Evolutionary conservation across 2,888 invertebrate species (phyloP).

Genomic region (Arenicola marina): DNA sequence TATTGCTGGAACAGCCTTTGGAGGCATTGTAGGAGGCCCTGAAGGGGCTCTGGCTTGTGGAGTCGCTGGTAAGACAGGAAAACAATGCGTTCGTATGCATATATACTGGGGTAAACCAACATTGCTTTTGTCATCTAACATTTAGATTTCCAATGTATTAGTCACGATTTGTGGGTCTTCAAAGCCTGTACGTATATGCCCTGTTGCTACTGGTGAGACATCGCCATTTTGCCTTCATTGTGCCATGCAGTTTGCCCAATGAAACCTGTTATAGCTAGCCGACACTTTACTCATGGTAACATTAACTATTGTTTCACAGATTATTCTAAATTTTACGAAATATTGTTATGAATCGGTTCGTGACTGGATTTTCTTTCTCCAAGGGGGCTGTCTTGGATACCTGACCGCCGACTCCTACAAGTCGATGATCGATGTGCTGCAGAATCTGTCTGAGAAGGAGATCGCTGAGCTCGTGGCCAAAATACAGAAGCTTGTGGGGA

Average conservation of each 20-base stretch:
- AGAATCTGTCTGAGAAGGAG: conserved; percentile 44
- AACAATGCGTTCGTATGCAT: no score
- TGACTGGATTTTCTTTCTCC: neutral
- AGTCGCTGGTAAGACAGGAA: conserved; percentile 38
- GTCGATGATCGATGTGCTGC: conserved; percentile 45
- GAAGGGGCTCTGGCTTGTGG: conserved; percentile 50
- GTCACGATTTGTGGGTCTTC: no score
- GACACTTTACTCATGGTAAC: neutral
- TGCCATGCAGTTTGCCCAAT: no score
- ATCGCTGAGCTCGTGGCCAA: conserved; percentile 42
- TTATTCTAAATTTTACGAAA: neutral
- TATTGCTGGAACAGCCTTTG: conserved; percentile 46
- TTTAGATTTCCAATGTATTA: no score
- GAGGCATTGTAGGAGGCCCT: conserved; percentile 48
- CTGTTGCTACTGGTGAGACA: no score
- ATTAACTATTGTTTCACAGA: neutral
- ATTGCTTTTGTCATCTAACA: no score
- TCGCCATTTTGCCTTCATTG: no score
- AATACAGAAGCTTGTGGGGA: conserved; percentile 53
- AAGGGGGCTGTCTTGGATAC: conserved; percentile 37
- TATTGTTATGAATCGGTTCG: neutral
- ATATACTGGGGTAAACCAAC: no score
- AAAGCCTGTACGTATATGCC: no score
- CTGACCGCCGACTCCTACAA: conserved; percentile 45
- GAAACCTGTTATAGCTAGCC: no score